Base-by-base conservation (phyloP, 2,888 invertebrate species). In the Eurytoma californica region DNA sequence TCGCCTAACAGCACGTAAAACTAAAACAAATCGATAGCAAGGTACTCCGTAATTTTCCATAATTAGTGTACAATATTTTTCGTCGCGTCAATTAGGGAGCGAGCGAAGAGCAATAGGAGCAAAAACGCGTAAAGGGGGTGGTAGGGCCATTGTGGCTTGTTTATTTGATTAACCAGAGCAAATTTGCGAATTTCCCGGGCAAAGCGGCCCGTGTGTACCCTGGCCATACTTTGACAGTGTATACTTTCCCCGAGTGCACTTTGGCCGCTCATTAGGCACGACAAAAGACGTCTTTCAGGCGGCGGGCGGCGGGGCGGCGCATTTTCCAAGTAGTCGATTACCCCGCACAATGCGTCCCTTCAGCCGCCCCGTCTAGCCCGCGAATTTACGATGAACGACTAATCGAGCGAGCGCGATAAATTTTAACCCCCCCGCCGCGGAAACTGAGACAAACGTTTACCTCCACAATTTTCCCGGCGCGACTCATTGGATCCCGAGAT, bases 261-360 rank as follows among this genome's bases (percentile, higher is more conserved):
- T 69, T 70, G 68, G 68, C 47, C 58, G 70, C 77, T 77, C 77
- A 72, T 77, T 77, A 77, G 66, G 57, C 77, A 49, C 30, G 65
- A 77, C 72, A 77, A 77, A 58, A 55, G 24, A 58, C 57, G 69
- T 66, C 77, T 77, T 77, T 77, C 77, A 72, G 53, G 28, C n/a
- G 18, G 47, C 51, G 28, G 16, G n/a, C 14, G 47, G n/a, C 30
- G n/a, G 63, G 30, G 53, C 13, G 39, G 47, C 16, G n/a, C 57
- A 39, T 61, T 70, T 60, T 70, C 47, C 70, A 18, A 76, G 53
- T 39, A 76, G 20, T 47, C 24, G 30, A 68, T 51, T 60, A 72
- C 53, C 14, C 20, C 16, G 24, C 20, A 69, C 57, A 58, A 69
- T 69, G 58, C 39, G 16, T 18, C 63, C 39, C 63, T 63, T 63